phyloP scores from a whole-genome alignment of 2,797 vertebrate species.

The Morelia viridis region DNA sequence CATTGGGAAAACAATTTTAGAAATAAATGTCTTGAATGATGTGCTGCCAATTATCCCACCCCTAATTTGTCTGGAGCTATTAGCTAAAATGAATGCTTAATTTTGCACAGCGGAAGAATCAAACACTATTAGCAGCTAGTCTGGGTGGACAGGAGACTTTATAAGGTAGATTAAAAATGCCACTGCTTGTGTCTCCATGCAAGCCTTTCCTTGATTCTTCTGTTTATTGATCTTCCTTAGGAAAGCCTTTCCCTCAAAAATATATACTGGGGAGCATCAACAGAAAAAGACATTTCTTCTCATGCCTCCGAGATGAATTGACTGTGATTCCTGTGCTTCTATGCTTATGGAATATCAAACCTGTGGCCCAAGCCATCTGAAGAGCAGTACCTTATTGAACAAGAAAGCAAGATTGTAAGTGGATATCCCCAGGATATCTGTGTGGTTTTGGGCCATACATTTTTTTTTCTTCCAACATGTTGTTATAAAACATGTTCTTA shows the following conservation, averaged over 20 bases:
- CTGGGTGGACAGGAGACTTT: conserved; percentile 63
- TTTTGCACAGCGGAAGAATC: conserved; percentile 66
- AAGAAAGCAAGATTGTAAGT: conserved; percentile 32
- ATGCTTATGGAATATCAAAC: not conserved
- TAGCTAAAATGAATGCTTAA: conserved; percentile 71
- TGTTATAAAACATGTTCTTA: not conserved
- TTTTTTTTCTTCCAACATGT: not conserved
- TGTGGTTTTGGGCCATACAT: not conserved
- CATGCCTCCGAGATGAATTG: not conserved
- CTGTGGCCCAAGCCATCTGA: not conserved
- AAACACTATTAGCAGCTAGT: conserved; percentile 64
- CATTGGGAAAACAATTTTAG: conserved; percentile 62
- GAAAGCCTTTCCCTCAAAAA: conserved; percentile 49
- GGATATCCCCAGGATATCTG: not conserved
- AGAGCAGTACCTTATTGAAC: not conserved
- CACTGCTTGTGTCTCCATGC: conserved; percentile 65
- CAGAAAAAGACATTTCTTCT: conserved; percentile 21
- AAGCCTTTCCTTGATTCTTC: conserved; percentile 68
- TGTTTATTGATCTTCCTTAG: conserved; percentile 68
- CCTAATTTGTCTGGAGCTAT: conserved; percentile 56
- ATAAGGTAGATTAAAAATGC: conserved; percentile 62
- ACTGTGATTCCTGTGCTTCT: not conserved
- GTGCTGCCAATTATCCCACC: conserved; percentile 38
- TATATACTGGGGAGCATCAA: conserved; percentile 45
- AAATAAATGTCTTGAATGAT: conserved; percentile 57